These are phyloP conservation scores for Podabrus alpinus DNA, from an alignment of 2,888 invertebrate species.

Conservation along the genomic window DNA sequence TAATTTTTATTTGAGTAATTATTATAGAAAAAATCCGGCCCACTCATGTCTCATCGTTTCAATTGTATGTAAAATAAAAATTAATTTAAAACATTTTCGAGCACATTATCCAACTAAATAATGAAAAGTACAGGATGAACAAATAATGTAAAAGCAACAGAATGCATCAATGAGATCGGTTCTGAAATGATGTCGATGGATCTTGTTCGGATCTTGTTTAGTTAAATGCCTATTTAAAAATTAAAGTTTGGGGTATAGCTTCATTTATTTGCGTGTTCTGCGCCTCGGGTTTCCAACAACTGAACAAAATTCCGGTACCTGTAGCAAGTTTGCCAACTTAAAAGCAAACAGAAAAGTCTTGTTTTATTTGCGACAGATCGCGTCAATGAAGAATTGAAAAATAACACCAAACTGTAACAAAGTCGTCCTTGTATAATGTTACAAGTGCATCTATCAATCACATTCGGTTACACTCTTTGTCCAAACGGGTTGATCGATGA, in stretches of 20 bases:
- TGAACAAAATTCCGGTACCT: background rate
- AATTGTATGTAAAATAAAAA: too few species aligned
- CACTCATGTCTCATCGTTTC: too few species aligned
- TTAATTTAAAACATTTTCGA: too few species aligned
- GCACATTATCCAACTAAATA: too few species aligned
- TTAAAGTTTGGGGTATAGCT: background rate
- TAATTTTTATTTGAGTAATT: too few species aligned
- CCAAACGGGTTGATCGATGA: slow-evolving; percentile 20
- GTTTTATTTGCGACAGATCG: background rate
- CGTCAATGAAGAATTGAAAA: slow-evolving; percentile 12
- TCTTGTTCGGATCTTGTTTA: background rate
- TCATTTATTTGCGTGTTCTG: background rate
- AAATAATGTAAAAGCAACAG: background rate
- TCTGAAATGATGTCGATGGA: background rate
- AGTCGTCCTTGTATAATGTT: slow-evolving; percentile 17
- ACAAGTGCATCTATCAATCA: slow-evolving; percentile 21
- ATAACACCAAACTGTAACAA: slow-evolving; percentile 15
- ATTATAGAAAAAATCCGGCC: too few species aligned
- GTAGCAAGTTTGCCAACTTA: background rate
- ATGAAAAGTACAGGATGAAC: background rate
- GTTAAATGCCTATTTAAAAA: background rate
- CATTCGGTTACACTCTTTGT: slow-evolving; percentile 18
- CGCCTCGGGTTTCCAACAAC: background rate
- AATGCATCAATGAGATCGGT: background rate
- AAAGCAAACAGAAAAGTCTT: background rate